Evolutionary conservation across 2,113 vertebrate genomes (phyloP), one percentile per base, ranked within the genome.

Genomic region (Typhlomys cinereus): DNA sequence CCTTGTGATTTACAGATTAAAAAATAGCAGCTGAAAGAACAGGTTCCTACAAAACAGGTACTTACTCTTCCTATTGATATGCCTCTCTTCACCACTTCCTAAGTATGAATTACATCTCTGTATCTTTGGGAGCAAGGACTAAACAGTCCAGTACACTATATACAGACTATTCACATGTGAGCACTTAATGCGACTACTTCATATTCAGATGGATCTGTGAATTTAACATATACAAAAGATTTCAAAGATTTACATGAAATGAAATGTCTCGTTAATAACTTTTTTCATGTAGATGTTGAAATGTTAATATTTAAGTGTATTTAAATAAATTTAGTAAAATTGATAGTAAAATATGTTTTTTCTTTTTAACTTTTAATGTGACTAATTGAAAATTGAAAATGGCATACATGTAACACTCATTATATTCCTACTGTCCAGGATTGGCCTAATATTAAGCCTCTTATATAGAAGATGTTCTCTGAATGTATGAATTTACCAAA

Each of bases 251-350:
- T n/a, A n/a, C n/a, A n/a, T n/a, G n/a, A n/a, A n/a, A n/a, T n/a
- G n/a, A n/a, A n/a, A n/a, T n/a, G n/a, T n/a, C n/a, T n/a, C n/a
- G 85, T 39, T 64, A 80, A 27, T 59, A 92, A 69, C 25, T 59
- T 89, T 92, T 85, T 70, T 70, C 62, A 79, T 23, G 25, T 69
- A 79, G 9, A 44, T n/a, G 50, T n/a, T 78, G 34, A 88, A 87
- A 80, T 89, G 57, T 9, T 15, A 52, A 52, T 52, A 15, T 52
- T 85, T 82, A 87, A 61, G 81, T 61, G 80, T 74, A 52, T 91
- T 85, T 89, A 4, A 29, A 93, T 78, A 87, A 20, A 89, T 34
- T 89, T 20, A n/a, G 29, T 67, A 89, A 89, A 93, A 88, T 69
- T n/a, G n/a, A n/a, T n/a, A n/a, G n/a, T n/a, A n/a, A n/a, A n/a